These are phyloP conservation scores for Agrochola macilenta DNA, from an alignment of 2,888 invertebrate species.

Conservation along the genomic window DNA sequence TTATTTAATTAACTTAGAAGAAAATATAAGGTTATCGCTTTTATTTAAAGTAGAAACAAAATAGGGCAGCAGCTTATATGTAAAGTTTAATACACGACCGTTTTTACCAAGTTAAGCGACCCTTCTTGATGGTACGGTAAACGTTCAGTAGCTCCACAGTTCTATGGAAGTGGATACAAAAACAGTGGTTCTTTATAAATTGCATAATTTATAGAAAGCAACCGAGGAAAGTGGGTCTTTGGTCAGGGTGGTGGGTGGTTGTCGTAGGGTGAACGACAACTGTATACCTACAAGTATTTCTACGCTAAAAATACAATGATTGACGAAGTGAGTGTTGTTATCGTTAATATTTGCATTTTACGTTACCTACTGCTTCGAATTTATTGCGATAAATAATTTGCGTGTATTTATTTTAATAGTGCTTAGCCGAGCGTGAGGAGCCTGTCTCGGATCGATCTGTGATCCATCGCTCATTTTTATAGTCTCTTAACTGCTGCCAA, in stretches of 20 bases:
- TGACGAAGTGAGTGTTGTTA: conserved; percentile 2
- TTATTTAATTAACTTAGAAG: not conserved
- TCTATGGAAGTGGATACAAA: conserved; percentile 25
- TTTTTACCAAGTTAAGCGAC: conserved; percentile 14
- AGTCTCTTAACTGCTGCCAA: conserved; percentile 26
- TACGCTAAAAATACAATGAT: conserved; percentile 22
- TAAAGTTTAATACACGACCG: conserved; percentile 8
- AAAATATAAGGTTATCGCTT: not conserved
- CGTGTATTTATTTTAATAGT: conserved; percentile 7
- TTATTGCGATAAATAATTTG: not conserved
- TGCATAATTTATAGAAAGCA: conserved; percentile 48
- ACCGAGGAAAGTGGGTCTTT: conserved; percentile 31
- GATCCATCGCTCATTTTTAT: conserved; percentile 11
- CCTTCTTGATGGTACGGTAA: conserved; percentile 24
- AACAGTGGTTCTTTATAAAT: conserved; percentile 31
- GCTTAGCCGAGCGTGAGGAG: not conserved
- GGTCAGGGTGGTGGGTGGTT: conserved; percentile 32
- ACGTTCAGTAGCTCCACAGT: conserved; percentile 25
- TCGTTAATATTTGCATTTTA: not conserved
- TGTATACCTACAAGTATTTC: conserved; percentile 9
- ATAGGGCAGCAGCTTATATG: not conserved
- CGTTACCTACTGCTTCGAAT: not conserved
- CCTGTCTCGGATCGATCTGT: not conserved
- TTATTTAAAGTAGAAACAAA: not conserved
- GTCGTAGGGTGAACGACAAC: conserved; percentile 17